These are phyloP conservation scores for Cataglyphis livida DNA, from an alignment of 2,888 invertebrate species.

Conservation along the genomic window DNA sequence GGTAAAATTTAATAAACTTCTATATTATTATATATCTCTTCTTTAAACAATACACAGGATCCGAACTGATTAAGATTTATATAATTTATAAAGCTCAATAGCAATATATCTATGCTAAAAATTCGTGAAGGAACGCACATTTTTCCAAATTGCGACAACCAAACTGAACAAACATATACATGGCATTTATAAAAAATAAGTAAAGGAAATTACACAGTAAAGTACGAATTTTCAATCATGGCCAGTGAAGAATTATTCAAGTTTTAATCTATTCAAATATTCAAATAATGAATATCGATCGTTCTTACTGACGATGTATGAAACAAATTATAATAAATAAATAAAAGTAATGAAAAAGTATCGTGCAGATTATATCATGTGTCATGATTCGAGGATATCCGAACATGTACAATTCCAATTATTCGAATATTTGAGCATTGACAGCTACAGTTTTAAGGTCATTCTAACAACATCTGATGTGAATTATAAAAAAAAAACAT, in stretches of 20 bases:
- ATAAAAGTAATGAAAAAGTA: conserved; percentile 17
- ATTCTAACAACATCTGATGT: neutral
- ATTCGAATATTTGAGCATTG: conserved; percentile 27
- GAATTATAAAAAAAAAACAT: conserved; percentile 6
- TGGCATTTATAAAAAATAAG: conserved; percentile 23
- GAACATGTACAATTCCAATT: neutral
- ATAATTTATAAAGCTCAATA: neutral
- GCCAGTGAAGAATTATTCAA: neutral
- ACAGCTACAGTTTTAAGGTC: neutral
- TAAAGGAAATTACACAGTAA: neutral
- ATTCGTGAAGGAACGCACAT: conserved; percentile 26
- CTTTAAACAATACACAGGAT: neutral
- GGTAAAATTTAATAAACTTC: neutral
- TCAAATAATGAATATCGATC: conserved; percentile 8
- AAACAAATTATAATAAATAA: conserved; percentile 11
- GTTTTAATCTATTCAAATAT: conserved; percentile 21
- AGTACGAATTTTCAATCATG: conserved; percentile 2
- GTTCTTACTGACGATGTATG: neutral
- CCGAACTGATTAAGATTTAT: neutral
- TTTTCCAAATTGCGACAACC: conserved; percentile 26
- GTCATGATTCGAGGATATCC: neutral
- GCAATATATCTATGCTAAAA: neutral
- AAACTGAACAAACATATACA: neutral
- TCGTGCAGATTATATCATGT: neutral
- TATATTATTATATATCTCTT: neutral